phyloP scores from a whole-genome alignment of 2,888 invertebrate species.

The Pterostichus madidus region DNA sequence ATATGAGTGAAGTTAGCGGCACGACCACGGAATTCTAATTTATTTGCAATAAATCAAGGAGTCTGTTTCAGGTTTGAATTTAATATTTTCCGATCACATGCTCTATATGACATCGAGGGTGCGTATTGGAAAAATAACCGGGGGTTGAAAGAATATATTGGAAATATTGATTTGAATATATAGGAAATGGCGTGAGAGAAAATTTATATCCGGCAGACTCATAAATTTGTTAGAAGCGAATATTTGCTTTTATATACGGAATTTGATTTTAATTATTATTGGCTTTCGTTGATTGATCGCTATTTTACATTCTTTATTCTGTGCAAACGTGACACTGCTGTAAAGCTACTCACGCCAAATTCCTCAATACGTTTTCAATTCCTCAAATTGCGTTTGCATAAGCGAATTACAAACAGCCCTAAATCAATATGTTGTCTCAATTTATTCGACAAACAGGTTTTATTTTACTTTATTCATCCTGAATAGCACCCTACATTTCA shows the following conservation, averaged over 20 bases:
- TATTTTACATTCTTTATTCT: slow-evolving; percentile 31
- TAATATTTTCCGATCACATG: slow-evolving; percentile 54
- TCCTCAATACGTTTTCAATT: slow-evolving; percentile 8
- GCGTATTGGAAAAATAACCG: slow-evolving; percentile 47
- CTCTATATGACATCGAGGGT: slow-evolving; percentile 48
- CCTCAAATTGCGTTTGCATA: slow-evolving; percentile 25
- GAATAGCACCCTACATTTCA: background rate
- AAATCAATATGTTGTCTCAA: slow-evolving; percentile 31
- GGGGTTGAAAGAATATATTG: slow-evolving; percentile 49
- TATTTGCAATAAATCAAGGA: slow-evolving; percentile 60
- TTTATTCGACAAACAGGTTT: background rate
- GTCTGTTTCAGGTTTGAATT: slow-evolving; percentile 55
- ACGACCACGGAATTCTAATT: slow-evolving; percentile 53
- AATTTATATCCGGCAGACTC: slow-evolving; percentile 44
- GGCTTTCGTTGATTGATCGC: slow-evolving; percentile 22
- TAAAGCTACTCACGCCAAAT: slow-evolving; percentile 6
- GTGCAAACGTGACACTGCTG: background rate
- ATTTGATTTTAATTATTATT: slow-evolving; percentile 48
- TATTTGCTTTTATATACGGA: slow-evolving; percentile 34
- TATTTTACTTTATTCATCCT: background rate
- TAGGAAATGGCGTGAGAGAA: slow-evolving; percentile 43
- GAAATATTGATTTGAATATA: slow-evolving; percentile 48
- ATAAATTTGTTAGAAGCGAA: slow-evolving; percentile 30
- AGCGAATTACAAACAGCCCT: slow-evolving; percentile 26
- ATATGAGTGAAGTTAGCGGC: slow-evolving; percentile 55